Base-by-base conservation (phyloP, 2,113 vertebrate species). In the Leptobrachium ailaonicum region DNA sequence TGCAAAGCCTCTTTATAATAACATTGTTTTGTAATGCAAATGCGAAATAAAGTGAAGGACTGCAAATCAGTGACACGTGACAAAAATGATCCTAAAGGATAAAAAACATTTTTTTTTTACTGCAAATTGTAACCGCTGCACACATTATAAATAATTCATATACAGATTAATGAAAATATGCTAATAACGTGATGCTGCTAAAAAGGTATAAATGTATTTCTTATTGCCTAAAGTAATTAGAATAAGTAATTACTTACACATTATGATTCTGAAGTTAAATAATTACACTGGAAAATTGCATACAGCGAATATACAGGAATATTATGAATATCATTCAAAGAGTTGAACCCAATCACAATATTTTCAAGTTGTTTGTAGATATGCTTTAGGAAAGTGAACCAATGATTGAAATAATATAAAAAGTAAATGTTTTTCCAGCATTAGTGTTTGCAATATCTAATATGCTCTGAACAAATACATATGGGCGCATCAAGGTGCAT, bases 81-180 rank as follows among this genome's bases (percentile, higher is more conserved):
- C 82, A 73, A 77, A 89, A 84, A 75, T 70, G 50, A 56, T 85
- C 64, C 63, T 87, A 79, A 67, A 53, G 84, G 81, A 82, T 77
- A 87, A 87, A 83, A 54, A n/a, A 41, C 83, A 50, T 77, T 75
- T 79, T 58, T 83, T 54, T 77, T 75, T 79, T 58, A 82, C 83
- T 89, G 90, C 92, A 94, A 93, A 90, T 95, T 84, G 87, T 89
- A 89, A 92, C 90, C 90, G 87, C 89, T 90, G 86, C 83, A 86
- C 82, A 88, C 14, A 73, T 88, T 88, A 85, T 95, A 94, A 95
- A 95, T 95, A 91, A 95, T 95, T 95, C 84, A 92, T 93, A 90
- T 90, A 90, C 90, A 87, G 87, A 93, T 95, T 95, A 95, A 95
- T 95, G 91, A 93, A 95, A 95, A 94, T 94, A 96, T 94, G 91